Evolutionary conservation across 1,140 invertebrate genomes (phyloP).

Genomic region (Euborellia annulipes): DNA sequence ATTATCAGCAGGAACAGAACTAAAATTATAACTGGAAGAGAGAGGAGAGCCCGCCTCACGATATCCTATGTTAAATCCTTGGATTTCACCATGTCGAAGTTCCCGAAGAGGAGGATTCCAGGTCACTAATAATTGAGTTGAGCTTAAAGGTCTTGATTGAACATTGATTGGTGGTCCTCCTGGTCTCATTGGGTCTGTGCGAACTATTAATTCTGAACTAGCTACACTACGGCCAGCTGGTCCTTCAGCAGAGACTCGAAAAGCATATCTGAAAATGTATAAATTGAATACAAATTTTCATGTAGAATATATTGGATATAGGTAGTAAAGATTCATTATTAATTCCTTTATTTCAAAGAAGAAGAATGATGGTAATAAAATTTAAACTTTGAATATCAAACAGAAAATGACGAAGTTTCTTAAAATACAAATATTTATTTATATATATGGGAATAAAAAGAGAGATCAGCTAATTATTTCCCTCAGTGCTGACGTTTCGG

Average conservation of each 20-base stretch:
- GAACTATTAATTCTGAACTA: constrained; percentile 46
- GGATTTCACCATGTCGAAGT: constrained; percentile 52
- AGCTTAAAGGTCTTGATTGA: constrained; percentile 49
- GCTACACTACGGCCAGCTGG: constrained; percentile 53
- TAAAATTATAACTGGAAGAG: constrained; percentile 42
- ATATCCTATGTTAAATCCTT: constrained; percentile 49
- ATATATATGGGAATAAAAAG: too few relatives aligned
- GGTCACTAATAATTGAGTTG: constrained; percentile 56
- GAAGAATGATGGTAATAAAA: too few relatives aligned
- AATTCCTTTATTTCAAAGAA: too few relatives aligned
- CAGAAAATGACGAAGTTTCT: too few relatives aligned
- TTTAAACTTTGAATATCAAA: too few relatives aligned
- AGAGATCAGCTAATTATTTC: too few relatives aligned
- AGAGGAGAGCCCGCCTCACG: constrained; percentile 16
- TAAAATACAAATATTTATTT: too few relatives aligned
- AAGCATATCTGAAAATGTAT: constrained; percentile 23
- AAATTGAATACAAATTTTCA: too few relatives aligned
- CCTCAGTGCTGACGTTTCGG: too few relatives aligned
- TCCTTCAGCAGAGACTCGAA: constrained; percentile 60
- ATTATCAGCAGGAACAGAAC: constrained; percentile 46
- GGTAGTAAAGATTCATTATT: too few relatives aligned
- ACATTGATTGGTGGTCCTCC: constrained; percentile 57
- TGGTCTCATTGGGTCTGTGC: constrained; percentile 61
- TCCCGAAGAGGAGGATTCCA: constrained; percentile 56
- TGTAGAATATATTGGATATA: too few relatives aligned